Evolutionary conservation across 2,797 vertebrate species (phyloP).

Genomic region (Gymnopithys bicolor): DNA sequence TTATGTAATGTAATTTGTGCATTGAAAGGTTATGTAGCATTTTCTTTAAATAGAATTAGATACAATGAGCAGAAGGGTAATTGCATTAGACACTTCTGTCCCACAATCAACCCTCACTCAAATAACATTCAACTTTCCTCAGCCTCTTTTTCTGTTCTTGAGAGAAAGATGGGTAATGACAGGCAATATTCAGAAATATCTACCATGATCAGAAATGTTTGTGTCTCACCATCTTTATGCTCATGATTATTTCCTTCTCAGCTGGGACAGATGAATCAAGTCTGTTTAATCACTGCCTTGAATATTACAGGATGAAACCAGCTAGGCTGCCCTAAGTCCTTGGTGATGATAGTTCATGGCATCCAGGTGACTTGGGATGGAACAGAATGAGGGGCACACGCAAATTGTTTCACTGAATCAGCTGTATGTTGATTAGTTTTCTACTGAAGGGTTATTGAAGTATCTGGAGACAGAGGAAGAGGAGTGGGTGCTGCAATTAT

Average conservation of each 20-base stretch:
- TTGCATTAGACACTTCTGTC: not conserved
- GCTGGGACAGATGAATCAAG: not conserved
- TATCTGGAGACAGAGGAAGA: not conserved
- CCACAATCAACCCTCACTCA: not conserved
- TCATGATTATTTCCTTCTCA: not conserved
- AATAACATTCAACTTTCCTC: not conserved
- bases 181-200: not conserved
- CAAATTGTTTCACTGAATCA: not conserved
- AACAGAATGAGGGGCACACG: rapidly evolving
- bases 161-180: not conserved
- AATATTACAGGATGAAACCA: not conserved
- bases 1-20: not conserved
- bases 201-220: not conserved
- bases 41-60: not conserved
- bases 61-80: not conserved
- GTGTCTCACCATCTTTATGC: not conserved
- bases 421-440: not conserved
- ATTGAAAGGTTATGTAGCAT: not conserved
- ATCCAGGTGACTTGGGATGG: not conserved
- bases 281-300: not conserved
- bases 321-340: not conserved
- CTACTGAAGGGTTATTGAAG: not conserved
- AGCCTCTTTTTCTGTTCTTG: not conserved
- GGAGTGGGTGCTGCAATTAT: not conserved
- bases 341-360: not conserved